Conservation (phyloP, 2,888 invertebrate species). For the Boloria selene region DNA sequence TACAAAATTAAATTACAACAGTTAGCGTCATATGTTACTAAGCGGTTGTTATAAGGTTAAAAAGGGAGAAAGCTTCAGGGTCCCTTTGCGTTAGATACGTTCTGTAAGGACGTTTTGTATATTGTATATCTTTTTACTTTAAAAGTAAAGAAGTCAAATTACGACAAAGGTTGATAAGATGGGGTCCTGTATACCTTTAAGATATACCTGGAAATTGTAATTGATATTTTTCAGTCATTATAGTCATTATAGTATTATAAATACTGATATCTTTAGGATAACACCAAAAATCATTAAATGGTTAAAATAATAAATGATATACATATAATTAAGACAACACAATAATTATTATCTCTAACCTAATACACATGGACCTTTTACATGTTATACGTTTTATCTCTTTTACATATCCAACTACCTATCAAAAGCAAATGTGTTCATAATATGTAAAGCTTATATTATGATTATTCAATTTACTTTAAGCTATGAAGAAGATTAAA, state of each 20-base stretch:
- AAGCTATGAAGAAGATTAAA: too few species aligned
- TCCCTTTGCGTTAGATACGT: background rate
- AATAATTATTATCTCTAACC: too few species aligned
- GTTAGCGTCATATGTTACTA: constrained; percentile 5
- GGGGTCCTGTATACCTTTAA: too few species aligned
- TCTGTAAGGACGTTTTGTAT: background rate
- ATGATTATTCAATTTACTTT: background rate
- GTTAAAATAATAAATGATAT: too few species aligned
- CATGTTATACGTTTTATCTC: background rate
- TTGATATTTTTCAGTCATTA: too few species aligned
- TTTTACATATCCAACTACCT: constrained; percentile 4
- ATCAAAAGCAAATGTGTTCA: constrained; percentile 3
- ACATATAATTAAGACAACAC: too few species aligned
- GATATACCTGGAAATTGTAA: too few species aligned
- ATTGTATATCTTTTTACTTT: background rate
- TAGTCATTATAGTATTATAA: too few species aligned
- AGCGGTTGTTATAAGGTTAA: background rate
- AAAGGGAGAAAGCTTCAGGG: background rate
- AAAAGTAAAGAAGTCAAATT: too few species aligned
- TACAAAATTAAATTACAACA: constrained; percentile 3
- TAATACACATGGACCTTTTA: background rate
- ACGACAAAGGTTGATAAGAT: too few species aligned
- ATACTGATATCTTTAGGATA: too few species aligned
- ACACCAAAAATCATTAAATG: too few species aligned
- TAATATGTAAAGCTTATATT: background rate